These are phyloP conservation scores for Sminthurinus aureus DNA, from an alignment of 2,888 invertebrate genomes.

Conservation along the genomic window DNA sequence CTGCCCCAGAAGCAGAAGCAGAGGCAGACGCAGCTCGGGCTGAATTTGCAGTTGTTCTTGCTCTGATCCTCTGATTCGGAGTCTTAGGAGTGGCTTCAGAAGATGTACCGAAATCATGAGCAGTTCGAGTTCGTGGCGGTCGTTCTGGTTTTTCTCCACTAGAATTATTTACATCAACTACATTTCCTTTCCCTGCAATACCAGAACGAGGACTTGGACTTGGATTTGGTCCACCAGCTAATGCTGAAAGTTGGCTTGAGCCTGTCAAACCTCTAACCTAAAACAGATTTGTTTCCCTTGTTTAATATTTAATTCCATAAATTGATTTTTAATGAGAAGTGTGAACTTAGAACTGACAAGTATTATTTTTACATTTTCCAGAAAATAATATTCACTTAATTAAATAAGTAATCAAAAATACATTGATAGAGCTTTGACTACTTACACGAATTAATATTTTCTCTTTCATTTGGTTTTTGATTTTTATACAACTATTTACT, in stretches of 20 bases:
- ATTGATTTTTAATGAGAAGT: no score
- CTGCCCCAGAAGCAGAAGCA: conserved; percentile 19
- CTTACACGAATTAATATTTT: no score
- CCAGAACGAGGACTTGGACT: neutral
- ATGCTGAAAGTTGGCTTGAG: neutral
- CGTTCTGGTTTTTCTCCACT: conserved; percentile 11
- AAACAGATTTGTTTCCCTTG: no score
- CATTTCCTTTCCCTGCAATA: neutral
- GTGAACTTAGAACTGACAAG: no score
- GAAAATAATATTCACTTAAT: neutral
- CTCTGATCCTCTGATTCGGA: conserved; percentile 11
- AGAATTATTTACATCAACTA: neutral
- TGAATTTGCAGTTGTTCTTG: neutral
- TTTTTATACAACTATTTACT: no score
- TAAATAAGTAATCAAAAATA: neutral
- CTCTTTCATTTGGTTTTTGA: no score
- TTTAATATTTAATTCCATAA: no score
- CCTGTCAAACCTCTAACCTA: conserved; percentile 3
- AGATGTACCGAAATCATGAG: conserved; percentile 37
- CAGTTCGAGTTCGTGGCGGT: conserved; percentile 33
- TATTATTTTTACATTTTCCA: neutral
- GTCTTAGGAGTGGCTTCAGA: conserved; percentile 39
- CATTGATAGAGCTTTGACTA: no score
- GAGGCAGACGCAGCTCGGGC: conserved; percentile 14
- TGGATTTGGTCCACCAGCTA: neutral